Base-by-base conservation (phyloP, 2,888 invertebrate genomes). In the Euzophera pinguis region DNA sequence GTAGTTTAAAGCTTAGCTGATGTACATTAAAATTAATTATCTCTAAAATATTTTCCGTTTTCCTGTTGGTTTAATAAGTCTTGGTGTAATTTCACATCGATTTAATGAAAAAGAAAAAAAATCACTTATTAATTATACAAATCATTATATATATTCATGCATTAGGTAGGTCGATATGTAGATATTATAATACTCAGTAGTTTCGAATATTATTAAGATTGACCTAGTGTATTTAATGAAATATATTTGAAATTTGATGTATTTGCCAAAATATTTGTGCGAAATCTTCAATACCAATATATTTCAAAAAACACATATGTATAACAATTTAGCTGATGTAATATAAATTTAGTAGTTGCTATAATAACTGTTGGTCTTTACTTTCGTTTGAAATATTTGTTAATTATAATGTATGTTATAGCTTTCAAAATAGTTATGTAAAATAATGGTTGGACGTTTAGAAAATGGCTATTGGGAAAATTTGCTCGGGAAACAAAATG, bases 371-470 rank as follows among this genome's bases (percentile, higher is more conserved):
- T 58, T 68, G 60, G 62, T 65, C 67, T 63, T 60, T 69, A 53
- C 62, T 64, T 62, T 61, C 62, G 52, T 61, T 62, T 52, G 55
- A 53, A 56, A 27, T 63, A 62, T 68, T 52, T 60, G 60, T 61
- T 64, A 41, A 59, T 42, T 64, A 61, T 59, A 57, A 48, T 61
- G 51, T 65, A 64, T 51, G 73, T 77, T 77, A 73, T 71, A 68
- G 77, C 76, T 75, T 72, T 72, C 61, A 60, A 54, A 69, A 71
- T 71, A 75, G 74, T 66, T 73, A 71, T 71, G 65, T 70, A 66
- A 62, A 57, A 63, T 63, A 66, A 57, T 58, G 58, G 58, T 61
- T 62, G 53, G 55, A 50, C 48, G 50, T 57, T 55, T 61, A 53
- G 53, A 43, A 39, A 10, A 35, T n/a, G 29, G 14, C 27, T 49